Evolutionary conservation across 1,140 invertebrate genomes (phyloP).

Genomic region (Plutomurus gul): DNA sequence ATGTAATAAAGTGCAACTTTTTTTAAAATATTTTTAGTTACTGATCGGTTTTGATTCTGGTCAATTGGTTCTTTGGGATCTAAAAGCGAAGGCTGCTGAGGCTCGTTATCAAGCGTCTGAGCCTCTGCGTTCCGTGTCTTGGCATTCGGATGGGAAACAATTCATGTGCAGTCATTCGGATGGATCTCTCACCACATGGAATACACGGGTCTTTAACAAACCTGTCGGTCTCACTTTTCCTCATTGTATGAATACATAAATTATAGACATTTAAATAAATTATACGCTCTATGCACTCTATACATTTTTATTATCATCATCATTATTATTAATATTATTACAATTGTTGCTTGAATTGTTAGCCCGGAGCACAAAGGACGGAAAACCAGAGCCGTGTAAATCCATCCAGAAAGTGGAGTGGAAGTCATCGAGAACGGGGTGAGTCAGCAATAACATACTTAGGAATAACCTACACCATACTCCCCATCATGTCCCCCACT

Average conservation of each 20-base stretch:
- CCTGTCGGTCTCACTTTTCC: constrained; percentile 82
- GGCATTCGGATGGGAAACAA: constrained; percentile 98
- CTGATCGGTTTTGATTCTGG: constrained; percentile 96
- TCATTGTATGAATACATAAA: constrained; percentile 88
- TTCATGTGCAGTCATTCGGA: constrained; percentile 96
- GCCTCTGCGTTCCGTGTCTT: constrained; percentile 81
- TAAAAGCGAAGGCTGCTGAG: constrained; percentile 79
- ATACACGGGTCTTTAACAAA: constrained; percentile 72
- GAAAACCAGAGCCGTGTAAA: constrained; percentile 84
- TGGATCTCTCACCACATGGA: constrained; percentile 93
- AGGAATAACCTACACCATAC: neutral
- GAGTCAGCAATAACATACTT: constrained; percentile 58
- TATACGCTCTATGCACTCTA: neutral
- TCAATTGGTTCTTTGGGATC: constrained; percentile 93
- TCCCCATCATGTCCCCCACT: neutral
- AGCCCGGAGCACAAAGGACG: constrained; percentile 88
- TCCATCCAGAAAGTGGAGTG: constrained; percentile 93
- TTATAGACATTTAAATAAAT: neutral
- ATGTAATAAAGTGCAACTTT: neutral
- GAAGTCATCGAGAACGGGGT: constrained; percentile 88
- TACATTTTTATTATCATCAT: neutral
- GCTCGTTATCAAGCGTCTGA: constrained; percentile 78
- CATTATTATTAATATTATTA: neutral
- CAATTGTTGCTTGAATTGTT: constrained; percentile 53
- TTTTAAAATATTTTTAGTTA: constrained; percentile 66